Evolutionary conservation across 2,888 invertebrate genomes (phyloP).

Genomic region (Phalangium opilio): DNA sequence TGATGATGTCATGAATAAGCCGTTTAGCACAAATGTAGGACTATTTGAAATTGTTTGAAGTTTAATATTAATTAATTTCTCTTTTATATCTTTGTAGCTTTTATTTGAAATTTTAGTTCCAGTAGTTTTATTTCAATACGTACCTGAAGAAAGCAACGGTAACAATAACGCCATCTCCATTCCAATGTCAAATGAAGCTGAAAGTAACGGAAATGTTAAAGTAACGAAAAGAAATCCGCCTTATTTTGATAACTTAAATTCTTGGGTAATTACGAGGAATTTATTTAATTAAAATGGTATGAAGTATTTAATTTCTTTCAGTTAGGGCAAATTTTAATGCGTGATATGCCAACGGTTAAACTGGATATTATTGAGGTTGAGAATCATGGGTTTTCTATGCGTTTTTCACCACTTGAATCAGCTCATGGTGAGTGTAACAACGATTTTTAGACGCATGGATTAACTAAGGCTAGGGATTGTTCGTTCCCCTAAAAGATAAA

Average conservation of each 20-base stretch:
- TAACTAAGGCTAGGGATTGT: too few species aligned
- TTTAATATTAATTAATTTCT: slow-evolving; percentile 6
- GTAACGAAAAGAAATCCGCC: slow-evolving; percentile 34
- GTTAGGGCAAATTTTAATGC: slow-evolving; percentile 75
- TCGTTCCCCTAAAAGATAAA: too few species aligned
- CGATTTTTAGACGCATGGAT: too few species aligned
- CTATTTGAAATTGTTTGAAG: slow-evolving; percentile 5
- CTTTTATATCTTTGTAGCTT: slow-evolving; percentile 41
- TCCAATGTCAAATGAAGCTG: too few species aligned
- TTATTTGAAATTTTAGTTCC: slow-evolving; percentile 61
- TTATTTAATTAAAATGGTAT: too few species aligned
- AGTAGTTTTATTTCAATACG: slow-evolving; percentile 76
- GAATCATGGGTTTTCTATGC: slow-evolving; percentile 59
- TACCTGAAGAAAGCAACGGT: slow-evolving; percentile 35
- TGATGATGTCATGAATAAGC: slow-evolving; percentile 23
- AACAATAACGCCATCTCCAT: too few species aligned
- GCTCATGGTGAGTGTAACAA: slow-evolving; percentile 27
- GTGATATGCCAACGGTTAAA: slow-evolving; percentile 65
- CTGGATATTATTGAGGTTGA: slow-evolving; percentile 75
- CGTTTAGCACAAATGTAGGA: slow-evolving; percentile 43
- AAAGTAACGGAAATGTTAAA: too few species aligned
- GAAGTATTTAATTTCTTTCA: slow-evolving; percentile 23
- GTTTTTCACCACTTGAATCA: slow-evolving; percentile 68
- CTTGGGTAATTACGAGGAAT: slow-evolving; percentile 45
- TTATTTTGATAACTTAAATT: slow-evolving; percentile 74